phyloP scores from a whole-genome alignment of 2,888 invertebrate species.

The Trissonchulus sp. region DNA sequence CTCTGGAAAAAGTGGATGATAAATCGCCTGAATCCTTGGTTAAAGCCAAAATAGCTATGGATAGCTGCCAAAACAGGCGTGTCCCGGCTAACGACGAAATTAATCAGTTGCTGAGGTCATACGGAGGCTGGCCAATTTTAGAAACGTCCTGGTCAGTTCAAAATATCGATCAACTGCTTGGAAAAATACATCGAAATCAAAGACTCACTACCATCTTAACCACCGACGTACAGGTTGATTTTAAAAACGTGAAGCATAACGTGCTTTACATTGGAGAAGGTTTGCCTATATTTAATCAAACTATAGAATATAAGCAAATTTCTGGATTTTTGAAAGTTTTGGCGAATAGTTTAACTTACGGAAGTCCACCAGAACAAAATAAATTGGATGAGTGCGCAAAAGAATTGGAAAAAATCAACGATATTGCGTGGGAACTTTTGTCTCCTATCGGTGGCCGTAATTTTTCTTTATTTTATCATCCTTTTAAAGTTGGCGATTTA shows the following conservation, averaged over 20 bases:
- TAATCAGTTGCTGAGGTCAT: neutral
- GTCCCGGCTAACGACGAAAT: neutral
- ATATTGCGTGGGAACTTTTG: too few species aligned
- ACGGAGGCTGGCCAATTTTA: constrained; percentile 9
- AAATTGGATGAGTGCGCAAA: too few species aligned
- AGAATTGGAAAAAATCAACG: too few species aligned
- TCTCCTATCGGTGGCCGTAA: too few species aligned
- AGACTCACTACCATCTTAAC: neutral
- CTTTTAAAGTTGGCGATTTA: neutral
- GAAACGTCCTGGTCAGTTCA: neutral
- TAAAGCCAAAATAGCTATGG: neutral
- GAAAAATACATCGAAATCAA: neutral
- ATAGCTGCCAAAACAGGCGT: neutral
- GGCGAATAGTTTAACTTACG: too few species aligned
- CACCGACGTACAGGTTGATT: neutral
- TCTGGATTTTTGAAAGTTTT: too few species aligned
- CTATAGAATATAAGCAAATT: neutral
- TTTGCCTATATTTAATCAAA: neutral
- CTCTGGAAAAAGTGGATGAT: neutral
- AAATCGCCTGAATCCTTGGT: neutral
- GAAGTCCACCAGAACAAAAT: too few species aligned
- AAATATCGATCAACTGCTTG: neutral
- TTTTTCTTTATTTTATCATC: too few species aligned
- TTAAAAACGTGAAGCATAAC: neutral
- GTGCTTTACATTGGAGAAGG: neutral